Percentiles rank a stretch among this genome's conserved stretches.
These are phyloP conservation scores for Drosophila parabipectinata DNA, from an alignment of 1,140 invertebrate species.

Conservation along the genomic window DNA sequence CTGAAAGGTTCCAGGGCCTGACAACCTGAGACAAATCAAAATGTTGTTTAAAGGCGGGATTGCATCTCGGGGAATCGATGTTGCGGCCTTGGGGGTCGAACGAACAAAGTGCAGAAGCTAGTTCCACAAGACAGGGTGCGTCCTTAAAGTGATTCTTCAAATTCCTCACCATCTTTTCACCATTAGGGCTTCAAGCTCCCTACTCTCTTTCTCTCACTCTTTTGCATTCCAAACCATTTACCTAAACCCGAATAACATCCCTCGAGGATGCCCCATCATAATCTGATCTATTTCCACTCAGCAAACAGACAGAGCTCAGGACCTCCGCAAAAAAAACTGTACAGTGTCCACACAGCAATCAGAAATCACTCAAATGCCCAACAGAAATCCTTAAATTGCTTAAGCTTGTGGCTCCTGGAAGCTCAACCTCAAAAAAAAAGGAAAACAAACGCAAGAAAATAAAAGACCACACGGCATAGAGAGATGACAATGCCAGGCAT, in stretches of 20 bases:
- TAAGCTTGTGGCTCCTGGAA: slow-evolving; percentile 30
- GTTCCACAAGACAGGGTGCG: slow-evolving; percentile 7
- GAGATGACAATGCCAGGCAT: slow-evolving; percentile 41
- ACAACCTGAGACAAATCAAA: slow-evolving; percentile 79
- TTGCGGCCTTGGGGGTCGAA: slow-evolving; percentile 34
- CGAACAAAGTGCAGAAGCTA: slow-evolving; percentile 43
- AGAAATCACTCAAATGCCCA: slow-evolving; percentile 44
- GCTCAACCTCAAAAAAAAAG: neutral
- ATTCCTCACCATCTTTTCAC: slow-evolving; percentile 1
- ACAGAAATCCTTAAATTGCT: slow-evolving; percentile 60
- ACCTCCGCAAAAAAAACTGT: neutral
- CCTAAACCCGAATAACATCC: slow-evolving; percentile 26
- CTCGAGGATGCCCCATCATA: slow-evolving; percentile 17
- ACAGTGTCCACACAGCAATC: slow-evolving; percentile 35
- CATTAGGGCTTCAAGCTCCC: neutral
- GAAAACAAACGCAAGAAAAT: slow-evolving; percentile 32
- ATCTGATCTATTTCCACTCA: slow-evolving; percentile 40
- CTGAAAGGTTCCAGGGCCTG: slow-evolving; percentile 39
- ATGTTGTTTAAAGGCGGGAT: slow-evolving; percentile 48
- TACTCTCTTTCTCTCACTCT: too few species aligned
- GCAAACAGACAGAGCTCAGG: slow-evolving; percentile 17
- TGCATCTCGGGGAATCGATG: slow-evolving; percentile 4
- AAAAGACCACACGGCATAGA: slow-evolving; percentile 7
- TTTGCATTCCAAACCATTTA: slow-evolving; percentile 27
- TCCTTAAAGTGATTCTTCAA: neutral